Conservation (phyloP, 2,113 vertebrate species). For the Sinocyclocheilus maitianheensis region DNA sequence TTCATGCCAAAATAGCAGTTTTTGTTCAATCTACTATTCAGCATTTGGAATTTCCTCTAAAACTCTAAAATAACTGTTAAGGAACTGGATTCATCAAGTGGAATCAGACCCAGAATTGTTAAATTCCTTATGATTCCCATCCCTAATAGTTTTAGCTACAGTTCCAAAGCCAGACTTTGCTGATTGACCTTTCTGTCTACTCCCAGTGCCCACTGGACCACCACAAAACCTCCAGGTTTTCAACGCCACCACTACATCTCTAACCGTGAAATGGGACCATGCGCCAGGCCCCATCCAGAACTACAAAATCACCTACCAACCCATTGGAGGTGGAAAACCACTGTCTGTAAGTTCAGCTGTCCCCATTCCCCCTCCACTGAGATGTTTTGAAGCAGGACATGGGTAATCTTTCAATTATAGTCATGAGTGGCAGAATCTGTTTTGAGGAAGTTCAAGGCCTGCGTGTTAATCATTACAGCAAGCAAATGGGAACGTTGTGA, state of each 20-base stretch:
- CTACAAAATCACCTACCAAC: slow-evolving; percentile 84
- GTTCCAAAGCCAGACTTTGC: not conserved
- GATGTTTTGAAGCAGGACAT: slow-evolving; percentile 35
- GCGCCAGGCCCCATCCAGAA: slow-evolving; percentile 86
- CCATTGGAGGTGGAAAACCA: slow-evolving; percentile 76
- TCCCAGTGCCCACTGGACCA: slow-evolving; percentile 80
- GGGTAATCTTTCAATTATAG: slow-evolving; percentile 26
- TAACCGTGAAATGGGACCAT: slow-evolving; percentile 90
- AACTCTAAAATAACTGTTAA: not conserved
- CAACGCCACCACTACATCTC: slow-evolving; percentile 86
- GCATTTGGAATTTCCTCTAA: not conserved
- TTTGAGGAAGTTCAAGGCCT: slow-evolving; percentile 12
- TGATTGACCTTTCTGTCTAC: slow-evolving; percentile 31
- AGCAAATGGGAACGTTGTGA: slow-evolving; percentile 29
- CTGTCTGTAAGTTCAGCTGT: slow-evolving; percentile 75
- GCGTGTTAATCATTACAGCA: slow-evolving; percentile 53
- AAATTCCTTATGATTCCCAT: slow-evolving; percentile 20
- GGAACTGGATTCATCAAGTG: not conserved
- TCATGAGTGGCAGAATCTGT: slow-evolving; percentile 31
- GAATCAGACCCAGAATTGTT: not conserved
- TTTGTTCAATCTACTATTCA: not conserved
- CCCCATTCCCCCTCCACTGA: not conserved
- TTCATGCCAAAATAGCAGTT: not conserved
- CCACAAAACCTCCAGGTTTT: slow-evolving; percentile 89
- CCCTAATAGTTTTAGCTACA: not conserved